These are phyloP conservation scores for Trachelus stipa DNA, from an alignment of 2,888 invertebrate species.

Conservation along the genomic window DNA sequence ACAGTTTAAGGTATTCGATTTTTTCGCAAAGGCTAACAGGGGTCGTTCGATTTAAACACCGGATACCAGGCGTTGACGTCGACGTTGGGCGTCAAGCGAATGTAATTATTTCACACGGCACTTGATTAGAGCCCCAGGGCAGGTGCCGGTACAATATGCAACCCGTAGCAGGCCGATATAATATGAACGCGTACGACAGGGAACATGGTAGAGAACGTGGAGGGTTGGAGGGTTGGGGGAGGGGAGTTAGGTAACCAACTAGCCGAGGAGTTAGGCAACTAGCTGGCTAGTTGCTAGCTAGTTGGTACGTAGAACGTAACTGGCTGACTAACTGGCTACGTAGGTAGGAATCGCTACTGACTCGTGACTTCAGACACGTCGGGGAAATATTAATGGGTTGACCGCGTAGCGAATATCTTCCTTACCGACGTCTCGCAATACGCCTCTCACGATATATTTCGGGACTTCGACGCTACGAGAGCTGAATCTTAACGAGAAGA, in stretches of 20 bases:
- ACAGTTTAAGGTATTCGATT: too few species aligned
- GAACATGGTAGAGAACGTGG: too few species aligned
- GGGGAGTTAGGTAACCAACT: too few species aligned
- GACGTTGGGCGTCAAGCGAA: slow-evolving; percentile 28
- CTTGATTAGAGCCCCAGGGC: slow-evolving; percentile 38
- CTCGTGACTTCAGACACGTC: not conserved
- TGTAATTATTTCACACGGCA: slow-evolving; percentile 44
- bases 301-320: too few species aligned
- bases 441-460: not conserved
- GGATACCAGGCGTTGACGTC: not conserved
- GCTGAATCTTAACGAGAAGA: not conserved
- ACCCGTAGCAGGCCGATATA: too few species aligned
- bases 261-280: too few species aligned
- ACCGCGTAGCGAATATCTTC: not conserved
- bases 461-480: not conserved
- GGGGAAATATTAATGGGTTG: not conserved
- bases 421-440: not conserved
- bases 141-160: too few species aligned
- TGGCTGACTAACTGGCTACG: not conserved
- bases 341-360: not conserved
- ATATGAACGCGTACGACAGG: too few species aligned
- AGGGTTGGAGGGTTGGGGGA: too few species aligned
- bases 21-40: not conserved
- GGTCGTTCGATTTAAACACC: not conserved
- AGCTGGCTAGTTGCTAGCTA: not conserved